Conservation (phyloP, 2,797 vertebrate genomes). For the Vireo griseus region DNA sequence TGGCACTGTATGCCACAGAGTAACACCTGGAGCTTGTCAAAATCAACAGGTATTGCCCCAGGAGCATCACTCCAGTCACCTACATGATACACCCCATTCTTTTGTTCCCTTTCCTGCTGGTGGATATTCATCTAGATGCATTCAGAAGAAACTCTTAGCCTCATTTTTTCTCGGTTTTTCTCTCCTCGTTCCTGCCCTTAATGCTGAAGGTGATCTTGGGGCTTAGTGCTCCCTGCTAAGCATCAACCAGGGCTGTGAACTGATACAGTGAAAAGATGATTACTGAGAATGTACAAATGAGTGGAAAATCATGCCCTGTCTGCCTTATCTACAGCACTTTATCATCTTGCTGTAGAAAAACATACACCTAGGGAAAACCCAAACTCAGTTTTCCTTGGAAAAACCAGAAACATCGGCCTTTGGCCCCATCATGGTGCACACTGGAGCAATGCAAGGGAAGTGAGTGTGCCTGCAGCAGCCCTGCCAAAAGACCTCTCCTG, state of each 20-base stretch:
- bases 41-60: not conserved
- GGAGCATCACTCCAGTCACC: not conserved
- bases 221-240: not conserved
- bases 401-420: not conserved
- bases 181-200: not conserved
- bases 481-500: not conserved
- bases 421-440: rapidly evolving
- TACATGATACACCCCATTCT: rapidly evolving
- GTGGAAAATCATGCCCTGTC: not conserved
- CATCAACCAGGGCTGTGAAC: not conserved
- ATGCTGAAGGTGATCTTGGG: not conserved
- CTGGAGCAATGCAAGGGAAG: not conserved
- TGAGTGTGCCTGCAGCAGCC: rapidly evolving
- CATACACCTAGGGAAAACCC: not conserved
- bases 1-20: not conserved
- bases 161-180: not conserved
- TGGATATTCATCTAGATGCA: not conserved
- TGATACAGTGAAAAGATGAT: not conserved
- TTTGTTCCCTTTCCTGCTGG: not conserved
- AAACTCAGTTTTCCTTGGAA: not conserved
- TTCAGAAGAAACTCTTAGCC: not conserved
- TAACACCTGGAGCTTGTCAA: not conserved
- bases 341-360: not conserved
- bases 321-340: not conserved
- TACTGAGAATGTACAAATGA: not conserved